These are phyloP conservation scores for Cryptosula pallasiana DNA, from an alignment of 2,888 invertebrate species.

Conservation along the genomic window DNA sequence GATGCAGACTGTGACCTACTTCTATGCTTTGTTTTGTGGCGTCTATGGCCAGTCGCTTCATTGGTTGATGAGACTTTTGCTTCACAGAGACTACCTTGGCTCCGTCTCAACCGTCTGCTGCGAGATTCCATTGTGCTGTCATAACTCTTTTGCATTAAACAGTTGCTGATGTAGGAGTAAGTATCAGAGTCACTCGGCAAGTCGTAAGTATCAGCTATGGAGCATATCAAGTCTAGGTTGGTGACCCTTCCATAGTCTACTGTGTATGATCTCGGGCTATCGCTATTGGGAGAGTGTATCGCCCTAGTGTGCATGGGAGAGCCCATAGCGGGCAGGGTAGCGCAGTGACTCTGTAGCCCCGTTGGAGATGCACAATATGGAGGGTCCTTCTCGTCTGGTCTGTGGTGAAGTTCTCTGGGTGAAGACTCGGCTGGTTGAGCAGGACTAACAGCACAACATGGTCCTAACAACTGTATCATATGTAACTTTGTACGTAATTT, in stretches of 20 bases:
- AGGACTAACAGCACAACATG: neutral
- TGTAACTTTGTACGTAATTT: neutral
- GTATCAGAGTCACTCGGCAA: conserved; percentile 37
- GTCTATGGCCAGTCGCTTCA: neutral
- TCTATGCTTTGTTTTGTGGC: neutral
- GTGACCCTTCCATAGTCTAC: neutral
- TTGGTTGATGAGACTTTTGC: neutral
- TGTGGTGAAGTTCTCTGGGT: neutral
- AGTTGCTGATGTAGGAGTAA: conserved; percentile 36
- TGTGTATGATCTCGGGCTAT: neutral
- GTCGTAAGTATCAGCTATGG: conserved; percentile 38
- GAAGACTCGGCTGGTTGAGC: neutral
- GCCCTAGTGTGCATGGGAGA: conserved; percentile 14
- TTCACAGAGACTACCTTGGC: conserved; percentile 7
- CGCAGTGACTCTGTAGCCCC: neutral
- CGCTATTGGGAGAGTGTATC: neutral
- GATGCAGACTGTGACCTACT: conserved; percentile 9
- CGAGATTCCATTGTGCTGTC: neutral
- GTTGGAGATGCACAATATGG: neutral
- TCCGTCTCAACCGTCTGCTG: neutral
- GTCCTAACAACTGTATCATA: neutral
- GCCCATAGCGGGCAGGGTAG: neutral
- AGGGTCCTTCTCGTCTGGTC: neutral
- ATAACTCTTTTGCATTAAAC: conserved; percentile 28
- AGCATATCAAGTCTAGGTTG: conserved; percentile 34